These are phyloP conservation scores for Pygocentrus nattereri DNA, from an alignment of 2,797 vertebrate species.

Conservation along the genomic window DNA sequence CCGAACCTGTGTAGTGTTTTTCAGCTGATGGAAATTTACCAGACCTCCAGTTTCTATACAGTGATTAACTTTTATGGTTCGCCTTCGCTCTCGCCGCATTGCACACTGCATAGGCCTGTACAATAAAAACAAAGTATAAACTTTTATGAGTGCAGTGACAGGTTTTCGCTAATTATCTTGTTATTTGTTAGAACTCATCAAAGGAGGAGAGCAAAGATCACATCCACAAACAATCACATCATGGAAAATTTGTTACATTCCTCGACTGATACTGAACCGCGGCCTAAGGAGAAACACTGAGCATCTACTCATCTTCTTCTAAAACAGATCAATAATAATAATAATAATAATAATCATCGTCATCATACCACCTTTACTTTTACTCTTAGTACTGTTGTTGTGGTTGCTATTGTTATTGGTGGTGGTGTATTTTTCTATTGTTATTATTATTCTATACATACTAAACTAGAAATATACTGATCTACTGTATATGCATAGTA, in stretches of 20 bases:
- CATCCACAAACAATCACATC: slow-evolving; percentile 71
- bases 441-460: no score
- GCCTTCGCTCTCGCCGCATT: slow-evolving; percentile 81
- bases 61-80: slow-evolving; percentile 87
- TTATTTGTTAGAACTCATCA: slow-evolving; percentile 81
- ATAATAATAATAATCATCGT: no score
- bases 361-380: no score
- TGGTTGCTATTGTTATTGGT: background rate
- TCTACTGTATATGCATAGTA: no score
- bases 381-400: background rate
- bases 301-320: background rate
- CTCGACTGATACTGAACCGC: background rate
- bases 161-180: slow-evolving; percentile 82
- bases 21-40: slow-evolving; percentile 85
- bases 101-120: slow-evolving; percentile 82
- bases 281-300: background rate
- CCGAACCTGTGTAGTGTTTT: slow-evolving; percentile 68
- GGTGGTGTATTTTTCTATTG: background rate
- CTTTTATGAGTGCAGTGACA: slow-evolving; percentile 79
- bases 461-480: no score
- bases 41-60: slow-evolving; percentile 84
- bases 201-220: slow-evolving; percentile 74
- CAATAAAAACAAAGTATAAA: slow-evolving; percentile 87
- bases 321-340: background rate
- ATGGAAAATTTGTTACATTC: slow-evolving; percentile 75